phyloP scores from a whole-genome alignment of 2,113 vertebrate species.

The Crotalus viridis region DNA sequence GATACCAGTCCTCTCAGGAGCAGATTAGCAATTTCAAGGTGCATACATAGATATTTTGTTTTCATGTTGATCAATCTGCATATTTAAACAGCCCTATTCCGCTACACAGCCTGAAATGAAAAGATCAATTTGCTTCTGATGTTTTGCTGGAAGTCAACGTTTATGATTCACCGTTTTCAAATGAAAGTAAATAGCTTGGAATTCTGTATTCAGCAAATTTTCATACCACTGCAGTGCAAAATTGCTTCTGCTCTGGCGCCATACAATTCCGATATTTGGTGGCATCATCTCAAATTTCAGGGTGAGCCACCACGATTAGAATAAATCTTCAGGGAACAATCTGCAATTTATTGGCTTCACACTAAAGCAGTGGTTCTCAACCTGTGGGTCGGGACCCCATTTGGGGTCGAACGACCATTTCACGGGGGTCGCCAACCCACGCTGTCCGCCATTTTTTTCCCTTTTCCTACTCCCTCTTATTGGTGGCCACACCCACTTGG shows the following conservation, averaged over 20 bases:
- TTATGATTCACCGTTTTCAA: conserved; percentile 42
- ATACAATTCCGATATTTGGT: not conserved
- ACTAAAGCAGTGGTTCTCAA: not conserved
- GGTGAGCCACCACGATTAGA: not conserved
- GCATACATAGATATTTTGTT: conserved; percentile 33
- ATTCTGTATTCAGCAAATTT: conserved; percentile 21
- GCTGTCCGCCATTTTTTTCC: too few species aligned
- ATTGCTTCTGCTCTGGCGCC: not conserved
- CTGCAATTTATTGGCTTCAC: not conserved
- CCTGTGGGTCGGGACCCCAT: too few species aligned
- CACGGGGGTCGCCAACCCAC: too few species aligned
- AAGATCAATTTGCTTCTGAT: conserved; percentile 19
- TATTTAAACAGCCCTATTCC: conserved; percentile 21
- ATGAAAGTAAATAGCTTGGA: conserved; percentile 24
- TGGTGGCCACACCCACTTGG: too few species aligned
- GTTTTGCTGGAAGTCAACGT: conserved; percentile 34
- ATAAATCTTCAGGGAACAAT: not conserved
- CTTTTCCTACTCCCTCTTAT: too few species aligned
- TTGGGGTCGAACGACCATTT: too few species aligned
- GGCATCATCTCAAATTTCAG: not conserved
- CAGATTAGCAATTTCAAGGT: conserved; percentile 46
- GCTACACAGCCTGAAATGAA: conserved; percentile 34
- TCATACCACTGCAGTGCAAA: conserved; percentile 13
- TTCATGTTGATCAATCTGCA: conserved; percentile 35
- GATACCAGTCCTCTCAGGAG: conserved; percentile 10